Base-by-base conservation (phyloP, 2,888 invertebrate genomes). In the Cactoblastis cactorum region DNA sequence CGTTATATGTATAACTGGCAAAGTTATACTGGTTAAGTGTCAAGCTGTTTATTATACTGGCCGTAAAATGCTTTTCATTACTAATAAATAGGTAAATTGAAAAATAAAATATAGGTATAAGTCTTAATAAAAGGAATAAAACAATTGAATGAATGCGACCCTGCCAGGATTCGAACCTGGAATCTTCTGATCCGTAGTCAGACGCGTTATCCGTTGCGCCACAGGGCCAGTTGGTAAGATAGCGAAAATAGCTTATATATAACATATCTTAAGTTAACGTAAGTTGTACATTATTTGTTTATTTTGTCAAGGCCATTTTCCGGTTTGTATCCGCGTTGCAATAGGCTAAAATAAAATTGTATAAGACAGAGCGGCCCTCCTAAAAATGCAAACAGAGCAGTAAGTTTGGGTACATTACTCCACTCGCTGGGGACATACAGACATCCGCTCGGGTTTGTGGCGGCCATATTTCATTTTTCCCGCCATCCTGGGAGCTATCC, bases 181-280 rank as follows among this genome's bases (percentile, higher is more conserved):
- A 92, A 92, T 92, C 92, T 92, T 92, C 92, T 92, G 92, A 92
- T 92, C 92, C 92, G 92, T 92, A 92, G 92, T 92, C 92, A 92
- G 92, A 92, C 92, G 92, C 92, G 92, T 92, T 92, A 92, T 92
- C 90, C 91, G 77, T 91, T 91, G 91, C 91, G 91, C 91, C 91
- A 91, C 91, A 91, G 86, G 91, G 91, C 91, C 91, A 2, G 56
- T 56, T 51, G 2, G 0, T 0, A 0, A 0, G 0, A 0, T 0
- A 0, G 1, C 43, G 55, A 70, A 79, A 75, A 67, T 63, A 59
- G 51, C 50, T 53, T 57, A 59, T 9, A 38, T 15, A 49, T 45
- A 9, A 15, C 19, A 8, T 22, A 12, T 46, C 8, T 2, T 28
- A 28, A 28, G 28, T 28, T n/a, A n/a, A n/a, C n/a, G n/a, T n/a